Evolutionary conservation across 2,113 vertebrate species (phyloP).

Genomic region (Siniperca chuatsi): DNA sequence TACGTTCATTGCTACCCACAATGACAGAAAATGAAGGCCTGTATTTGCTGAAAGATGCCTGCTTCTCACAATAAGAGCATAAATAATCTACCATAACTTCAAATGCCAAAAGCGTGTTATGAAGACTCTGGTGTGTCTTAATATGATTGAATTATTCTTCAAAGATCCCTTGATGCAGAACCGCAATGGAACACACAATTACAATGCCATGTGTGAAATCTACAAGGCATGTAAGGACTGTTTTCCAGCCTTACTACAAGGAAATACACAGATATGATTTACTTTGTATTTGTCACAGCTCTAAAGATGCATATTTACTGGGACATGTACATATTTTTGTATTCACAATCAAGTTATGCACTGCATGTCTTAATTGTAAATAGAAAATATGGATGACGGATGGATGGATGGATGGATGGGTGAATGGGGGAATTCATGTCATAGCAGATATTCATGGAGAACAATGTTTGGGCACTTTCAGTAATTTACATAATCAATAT

Average conservation of each 20-base stretch:
- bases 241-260: slow-evolving; percentile 22
- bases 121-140: slow-evolving; percentile 26
- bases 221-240: background rate
- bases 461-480: background rate
- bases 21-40: background rate
- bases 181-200: slow-evolving; percentile 32
- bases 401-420: background rate
- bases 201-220: slow-evolving; percentile 4
- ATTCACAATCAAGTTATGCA: background rate
- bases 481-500: background rate
- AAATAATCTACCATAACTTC: slow-evolving; percentile 23
- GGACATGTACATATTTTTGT: background rate
- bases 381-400: background rate
- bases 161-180: slow-evolving; percentile 27
- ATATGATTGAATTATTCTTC: slow-evolving; percentile 44
- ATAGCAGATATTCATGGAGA: background rate
- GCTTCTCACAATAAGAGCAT: slow-evolving; percentile 19
- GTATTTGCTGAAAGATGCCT: background rate
- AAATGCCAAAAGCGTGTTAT: slow-evolving; percentile 13
- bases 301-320: background rate
- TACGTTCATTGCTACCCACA: background rate
- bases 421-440: background rate
- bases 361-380: background rate
- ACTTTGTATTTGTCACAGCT: slow-evolving; percentile 13
- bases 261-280: background rate